These are phyloP conservation scores for Emesis russula DNA, from an alignment of 2,888 invertebrate species.

Conservation along the genomic window DNA sequence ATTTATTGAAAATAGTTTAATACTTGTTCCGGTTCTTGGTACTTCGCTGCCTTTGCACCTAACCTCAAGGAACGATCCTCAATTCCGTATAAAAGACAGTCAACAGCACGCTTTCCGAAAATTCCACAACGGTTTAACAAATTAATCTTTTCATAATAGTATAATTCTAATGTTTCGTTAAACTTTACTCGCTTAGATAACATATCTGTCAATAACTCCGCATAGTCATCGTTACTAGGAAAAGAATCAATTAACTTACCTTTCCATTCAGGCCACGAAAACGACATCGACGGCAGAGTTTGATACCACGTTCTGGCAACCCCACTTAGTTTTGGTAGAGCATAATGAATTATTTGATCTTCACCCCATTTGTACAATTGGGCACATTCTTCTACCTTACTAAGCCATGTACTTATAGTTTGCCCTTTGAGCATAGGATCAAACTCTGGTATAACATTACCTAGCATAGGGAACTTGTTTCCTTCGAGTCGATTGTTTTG, in stretches of 20 bases:
- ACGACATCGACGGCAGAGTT: slow-evolving; percentile 63
- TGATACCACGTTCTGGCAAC: slow-evolving; percentile 30
- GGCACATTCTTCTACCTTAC: too few relatives aligned
- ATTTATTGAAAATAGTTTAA: slow-evolving; percentile 29
- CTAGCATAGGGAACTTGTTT: too few relatives aligned
- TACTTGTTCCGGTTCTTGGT: slow-evolving; percentile 30
- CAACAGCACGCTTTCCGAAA: slow-evolving; percentile 74
- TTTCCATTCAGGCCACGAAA: slow-evolving; percentile 83
- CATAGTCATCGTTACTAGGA: slow-evolving; percentile 73
- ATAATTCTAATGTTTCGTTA: slow-evolving; percentile 72
- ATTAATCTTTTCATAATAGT: slow-evolving; percentile 80
- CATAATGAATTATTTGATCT: too few relatives aligned
- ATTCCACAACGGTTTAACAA: slow-evolving; percentile 81
- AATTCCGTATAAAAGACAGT: slow-evolving; percentile 80
- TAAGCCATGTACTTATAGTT: too few relatives aligned
- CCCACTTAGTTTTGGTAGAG: too few relatives aligned
- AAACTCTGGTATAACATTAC: too few relatives aligned
- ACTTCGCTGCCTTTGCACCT: slow-evolving; percentile 58
- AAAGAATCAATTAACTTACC: slow-evolving; percentile 72
- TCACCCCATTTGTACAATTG: too few relatives aligned
- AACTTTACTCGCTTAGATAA: slow-evolving; percentile 58
- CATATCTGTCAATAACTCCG: slow-evolving; percentile 81
- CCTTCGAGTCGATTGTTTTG: too few relatives aligned
- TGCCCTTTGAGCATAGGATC: too few relatives aligned
- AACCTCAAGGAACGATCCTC: slow-evolving; percentile 79